Evolutionary conservation across 2,888 invertebrate species (phyloP).

Genomic region (Meteorus colon): DNA sequence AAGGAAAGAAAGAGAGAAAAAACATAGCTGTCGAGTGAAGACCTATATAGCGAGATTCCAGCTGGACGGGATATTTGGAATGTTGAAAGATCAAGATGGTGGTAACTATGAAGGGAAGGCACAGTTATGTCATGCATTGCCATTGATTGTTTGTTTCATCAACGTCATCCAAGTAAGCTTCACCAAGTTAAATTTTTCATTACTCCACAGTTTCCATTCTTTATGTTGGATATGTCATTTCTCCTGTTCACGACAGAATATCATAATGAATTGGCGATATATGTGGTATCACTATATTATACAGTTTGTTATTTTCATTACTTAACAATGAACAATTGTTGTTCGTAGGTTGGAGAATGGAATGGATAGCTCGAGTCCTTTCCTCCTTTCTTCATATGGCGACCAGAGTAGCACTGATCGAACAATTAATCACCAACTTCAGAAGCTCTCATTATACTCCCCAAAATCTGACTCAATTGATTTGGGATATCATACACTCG

Average conservation of each 20-base stretch:
- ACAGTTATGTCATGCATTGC: constrained; percentile 60
- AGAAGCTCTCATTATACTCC: constrained; percentile 62
- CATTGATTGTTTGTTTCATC: constrained; percentile 57
- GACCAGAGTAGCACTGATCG: constrained; percentile 61
- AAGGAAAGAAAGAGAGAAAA: constrained; percentile 21
- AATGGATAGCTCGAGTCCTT: constrained; percentile 69
- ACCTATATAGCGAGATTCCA: constrained; percentile 52
- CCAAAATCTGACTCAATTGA: constrained; percentile 66
- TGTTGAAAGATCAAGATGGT: constrained; percentile 65
- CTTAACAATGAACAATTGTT: too few relatives aligned
- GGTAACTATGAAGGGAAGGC: constrained; percentile 61
- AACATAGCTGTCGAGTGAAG: constrained; percentile 39
- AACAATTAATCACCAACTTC: constrained; percentile 58
- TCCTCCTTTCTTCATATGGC: constrained; percentile 64
- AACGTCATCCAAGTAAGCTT: constrained; percentile 54
- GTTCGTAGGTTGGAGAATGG: constrained; percentile 65
- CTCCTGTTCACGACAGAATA: too few relatives aligned
- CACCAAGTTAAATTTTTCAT: background rate
- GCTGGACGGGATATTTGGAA: constrained; percentile 53
- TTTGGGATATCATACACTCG: constrained; percentile 68
- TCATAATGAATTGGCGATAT: too few relatives aligned
- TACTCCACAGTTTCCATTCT: background rate
- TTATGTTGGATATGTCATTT: too few relatives aligned
- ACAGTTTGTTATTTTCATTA: too few relatives aligned
- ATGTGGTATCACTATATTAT: too few relatives aligned